Evolutionary conservation across 2,888 invertebrate species (phyloP).

Genomic region (Chymomyza caudatula): DNA sequence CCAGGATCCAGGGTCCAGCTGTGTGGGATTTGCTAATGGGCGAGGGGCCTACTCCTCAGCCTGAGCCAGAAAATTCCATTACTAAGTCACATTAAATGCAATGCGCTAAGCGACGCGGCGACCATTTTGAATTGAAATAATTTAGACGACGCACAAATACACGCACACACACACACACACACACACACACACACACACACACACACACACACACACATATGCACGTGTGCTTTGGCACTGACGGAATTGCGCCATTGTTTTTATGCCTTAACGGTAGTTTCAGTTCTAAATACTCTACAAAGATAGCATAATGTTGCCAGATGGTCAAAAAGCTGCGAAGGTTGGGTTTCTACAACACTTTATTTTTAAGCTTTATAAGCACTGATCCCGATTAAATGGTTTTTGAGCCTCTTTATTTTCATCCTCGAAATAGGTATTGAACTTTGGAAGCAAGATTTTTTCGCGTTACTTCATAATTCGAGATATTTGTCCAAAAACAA

Average conservation of each 20-base stretch:
- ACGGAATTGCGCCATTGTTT: slow-evolving; percentile 4
- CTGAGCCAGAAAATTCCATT: slow-evolving; percentile 28
- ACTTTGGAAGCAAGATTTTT: too few relatives aligned
- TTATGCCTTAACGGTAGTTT: background rate
- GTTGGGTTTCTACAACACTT: too few relatives aligned
- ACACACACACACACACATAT: slow-evolving; percentile 11
- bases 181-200: slow-evolving; percentile 24
- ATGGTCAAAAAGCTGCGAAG: background rate
- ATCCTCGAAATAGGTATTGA: too few relatives aligned
- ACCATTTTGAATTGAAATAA: slow-evolving; percentile 44
- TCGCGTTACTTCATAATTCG: too few relatives aligned
- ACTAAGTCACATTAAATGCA: slow-evolving; percentile 5
- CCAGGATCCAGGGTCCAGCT: background rate
- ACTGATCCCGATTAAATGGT: too few relatives aligned
- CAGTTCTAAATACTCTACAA: background rate
- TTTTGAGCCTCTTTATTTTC: too few relatives aligned
- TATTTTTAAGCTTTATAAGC: too few relatives aligned
- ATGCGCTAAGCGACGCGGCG: slow-evolving; percentile 20
- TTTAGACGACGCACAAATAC: slow-evolving; percentile 27
- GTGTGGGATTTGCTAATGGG: background rate
- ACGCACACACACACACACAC: background rate
- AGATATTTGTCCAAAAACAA: too few relatives aligned
- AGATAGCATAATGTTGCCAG: background rate
- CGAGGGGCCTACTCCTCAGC: background rate
- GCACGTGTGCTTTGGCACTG: slow-evolving; percentile 6